Evolutionary conservation across 2,797 vertebrate genomes (phyloP), one percentile per base, ranked within the genome.

Genomic region (Lithobates pipiens): DNA sequence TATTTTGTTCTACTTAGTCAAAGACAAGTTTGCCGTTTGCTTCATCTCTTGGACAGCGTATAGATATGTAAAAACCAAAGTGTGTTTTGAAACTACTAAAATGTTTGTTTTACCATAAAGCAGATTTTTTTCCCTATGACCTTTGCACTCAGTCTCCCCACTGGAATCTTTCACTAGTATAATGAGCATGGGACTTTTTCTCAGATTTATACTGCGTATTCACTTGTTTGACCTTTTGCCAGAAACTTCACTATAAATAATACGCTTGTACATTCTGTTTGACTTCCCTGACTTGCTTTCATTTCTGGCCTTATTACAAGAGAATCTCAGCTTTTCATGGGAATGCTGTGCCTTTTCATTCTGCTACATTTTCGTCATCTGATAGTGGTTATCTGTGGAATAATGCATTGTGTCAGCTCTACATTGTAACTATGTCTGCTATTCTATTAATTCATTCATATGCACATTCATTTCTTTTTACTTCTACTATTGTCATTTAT

Each of bases 131-230:
- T 54, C 10, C 46, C 54, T 29, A 25, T 84, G 86, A 87, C 80
- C 86, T 84, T 87, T 83, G 54, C 54, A 54, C 67, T 79, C 6
- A 23, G 73, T 16, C 68, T 39, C 25, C 57, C 61, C 81, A 84
- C 76, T 80, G 86, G 81, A 87, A 75, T 83, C 70, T 78, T 79
- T 80, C 32, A 74, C 81, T 83, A 87, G 83, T 83, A 79, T 87
- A 87, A 87, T 87, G 76, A 87, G 86, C 86, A 83, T 87, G 81
- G 54, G 86, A 87, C 71, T 83, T 87, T 87, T 79, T 77, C 73
- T 79, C 77, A 87, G 81, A 87, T 83, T 87, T 87, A 87, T 83
- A 44, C 76, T 79, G 78, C 73, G 54, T 46, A 71, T 83, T 87
- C 81, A 54, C 81, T 86, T 79, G 44, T 79, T 80, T 87, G 86